Base-by-base conservation (phyloP, 2,888 invertebrate genomes). In the Heliothis peltigera region DNA sequence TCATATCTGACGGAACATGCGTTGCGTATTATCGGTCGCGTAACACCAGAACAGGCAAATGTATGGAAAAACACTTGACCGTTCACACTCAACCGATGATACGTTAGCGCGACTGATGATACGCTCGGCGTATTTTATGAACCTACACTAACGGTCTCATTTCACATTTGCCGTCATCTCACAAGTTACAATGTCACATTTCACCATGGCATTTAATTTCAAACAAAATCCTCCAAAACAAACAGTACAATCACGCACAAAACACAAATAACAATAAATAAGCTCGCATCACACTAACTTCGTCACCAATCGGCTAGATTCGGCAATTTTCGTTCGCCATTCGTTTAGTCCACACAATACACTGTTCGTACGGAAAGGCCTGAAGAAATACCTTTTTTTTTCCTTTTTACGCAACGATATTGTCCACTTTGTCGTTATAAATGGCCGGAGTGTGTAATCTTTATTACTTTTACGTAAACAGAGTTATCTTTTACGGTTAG, bases 391-490 rank as follows among this genome's bases (percentile, higher is more conserved):
- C 79, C 68, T 80, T 78, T 74, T 74, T 67, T 74, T 76, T 77
- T 55, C 49, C 35, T 65, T 78, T 81, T 80, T 81, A 66, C 69
- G 63, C 62, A 67, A 75, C 80, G 75, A 80, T 79, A 81, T 79
- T 81, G 80, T 80, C 80, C 82, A 81, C 75, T 80, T 81, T 79
- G 77, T 65, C 54, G 80, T 81, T 72, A 80, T 80, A 80, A 81
- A 81, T 80, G 80, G 82, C 55, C 53, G 55, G 71, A 63, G 75
- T 74, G 80, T 77, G 80, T 80, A 80, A 80, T 80, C 80, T 80
- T 80, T 80, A 81, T 79, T 80, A 79, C 80, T 68, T 68, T 75
- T 72, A 69, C 80, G 80, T 81, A 80, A 80, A 81, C 80, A 80
- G 60, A 81, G 81, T 79, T 80, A 80, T 80, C 80, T 80, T 79